Evolutionary conservation across 2,888 invertebrate genomes (phyloP).

Genomic region (Ptychoptera contaminata): DNA sequence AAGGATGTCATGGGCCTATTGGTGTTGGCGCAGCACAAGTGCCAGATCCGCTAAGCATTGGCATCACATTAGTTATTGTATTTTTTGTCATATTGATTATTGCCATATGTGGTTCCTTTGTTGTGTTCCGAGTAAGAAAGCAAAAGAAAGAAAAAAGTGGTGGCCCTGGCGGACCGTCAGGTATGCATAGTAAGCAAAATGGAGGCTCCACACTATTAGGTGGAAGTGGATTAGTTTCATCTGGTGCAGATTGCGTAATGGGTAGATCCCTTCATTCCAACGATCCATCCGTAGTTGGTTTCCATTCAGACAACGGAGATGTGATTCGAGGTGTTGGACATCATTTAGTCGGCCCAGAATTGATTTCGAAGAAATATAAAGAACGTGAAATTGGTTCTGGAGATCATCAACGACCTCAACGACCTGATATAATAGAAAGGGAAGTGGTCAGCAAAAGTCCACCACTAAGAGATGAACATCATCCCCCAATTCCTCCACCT

Average conservation of each 20-base stretch:
- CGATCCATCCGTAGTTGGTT: conserved; percentile 51
- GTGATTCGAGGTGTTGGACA: conserved; percentile 59
- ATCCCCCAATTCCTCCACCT: conserved; percentile 59
- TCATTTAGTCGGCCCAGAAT: conserved; percentile 69
- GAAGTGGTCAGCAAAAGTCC: conserved; percentile 77
- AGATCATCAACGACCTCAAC: conserved; percentile 61
- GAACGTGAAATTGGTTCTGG: conserved; percentile 62
- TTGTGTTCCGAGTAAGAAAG: conserved; percentile 78
- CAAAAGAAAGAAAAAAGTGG: conserved; percentile 76
- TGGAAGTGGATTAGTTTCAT: conserved; percentile 48
- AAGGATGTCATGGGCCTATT: conserved; percentile 59
- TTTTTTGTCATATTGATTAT: conserved; percentile 83
- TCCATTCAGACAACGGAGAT: conserved; percentile 57
- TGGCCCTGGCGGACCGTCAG: conserved; percentile 45
- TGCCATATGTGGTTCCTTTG: conserved; percentile 77
- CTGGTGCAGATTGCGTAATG: conserved; percentile 52
- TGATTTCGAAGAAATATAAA: conserved; percentile 77
- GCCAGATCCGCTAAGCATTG: conserved; percentile 79
- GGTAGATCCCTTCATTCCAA: conserved; percentile 50
- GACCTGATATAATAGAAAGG: conserved; percentile 87
- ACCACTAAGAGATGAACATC: conserved; percentile 61
- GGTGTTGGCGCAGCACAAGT: conserved; percentile 62
- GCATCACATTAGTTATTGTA: conserved; percentile 82
- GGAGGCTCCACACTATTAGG: conserved; percentile 54
- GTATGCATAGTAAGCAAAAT: conserved; percentile 63